Base-by-base conservation (phyloP, 2,113 vertebrate species). In the Lepidiolamprologus cunningtoni region DNA sequence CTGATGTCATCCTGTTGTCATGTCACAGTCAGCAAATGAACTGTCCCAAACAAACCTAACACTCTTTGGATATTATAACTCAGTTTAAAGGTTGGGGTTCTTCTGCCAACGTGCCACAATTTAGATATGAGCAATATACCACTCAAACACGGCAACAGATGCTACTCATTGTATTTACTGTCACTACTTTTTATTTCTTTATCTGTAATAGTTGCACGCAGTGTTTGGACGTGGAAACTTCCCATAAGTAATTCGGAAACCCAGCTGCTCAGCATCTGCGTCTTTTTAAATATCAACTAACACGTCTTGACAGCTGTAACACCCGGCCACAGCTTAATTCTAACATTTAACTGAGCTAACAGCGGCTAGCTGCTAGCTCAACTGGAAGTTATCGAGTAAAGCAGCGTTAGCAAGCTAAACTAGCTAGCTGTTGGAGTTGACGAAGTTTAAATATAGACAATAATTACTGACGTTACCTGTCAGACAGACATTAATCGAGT, bases 401-500 rank as follows among this genome's bases (percentile, higher is more conserved):
- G 6, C 26, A 50, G 78, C 84, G 63, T 84, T 63, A 53, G 73
- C 84, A 5, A 79, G 91, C 87, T 86, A 86, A 63, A 3, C 5
- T 9, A 80, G 86, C 71, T 90, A 90, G 84, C 86, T 52, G 19
- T 3, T 42, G 6, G 23, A 89, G 58, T 78, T 71, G 19, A 79
- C 31, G 58, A 83, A 86, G 82, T 87, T 42, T 19, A 12, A 3
- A 19, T 66, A 9, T 26, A 50, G 16, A 37, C 16, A 10, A 33
- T 5, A 5, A 78, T 78, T 9, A 28, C 61, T 9, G 1, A 33
- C 13, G 4, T 89, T 91, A 96, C 93, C 92, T 92, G 85, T 91
- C 71, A 87, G 66, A 76, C 42, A 76, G 57, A 93, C 87, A 84
- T 94, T 40, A 93, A 21, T 87, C 9, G 16, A 87, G 83, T 82